Conservation (phyloP, 2,888 invertebrate species). For the Agonopterix heracliana region DNA sequence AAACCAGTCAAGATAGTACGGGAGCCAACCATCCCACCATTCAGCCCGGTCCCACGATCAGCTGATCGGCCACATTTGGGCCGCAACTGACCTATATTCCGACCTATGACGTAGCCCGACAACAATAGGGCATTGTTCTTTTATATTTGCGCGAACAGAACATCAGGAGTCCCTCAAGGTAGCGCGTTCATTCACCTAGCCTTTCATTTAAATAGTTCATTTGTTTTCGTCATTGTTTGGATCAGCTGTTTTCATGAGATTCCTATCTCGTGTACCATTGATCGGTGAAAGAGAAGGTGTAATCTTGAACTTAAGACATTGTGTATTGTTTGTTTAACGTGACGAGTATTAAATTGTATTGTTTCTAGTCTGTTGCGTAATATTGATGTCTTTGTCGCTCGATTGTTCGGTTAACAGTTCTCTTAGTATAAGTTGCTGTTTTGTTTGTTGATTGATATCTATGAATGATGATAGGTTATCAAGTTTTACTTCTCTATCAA, state of each 20-base stretch:
- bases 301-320: constrained; percentile 54
- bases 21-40: constrained; percentile 19
- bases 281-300: constrained; percentile 57
- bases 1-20: constrained; percentile 21
- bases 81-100: constrained; percentile 69
- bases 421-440: constrained; percentile 9
- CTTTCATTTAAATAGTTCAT: constrained; percentile 61
- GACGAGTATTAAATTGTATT: constrained; percentile 50
- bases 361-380: constrained; percentile 42
- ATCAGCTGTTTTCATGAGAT: constrained; percentile 69
- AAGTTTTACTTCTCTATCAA: too few relatives aligned
- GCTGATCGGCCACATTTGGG: constrained; percentile 70
- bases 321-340: constrained; percentile 38
- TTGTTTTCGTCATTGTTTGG: constrained; percentile 67
- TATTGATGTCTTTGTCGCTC: constrained; percentile 22
- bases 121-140: constrained; percentile 75
- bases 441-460: not conserved
- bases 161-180: constrained; percentile 69
- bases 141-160: constrained; percentile 67
- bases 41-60: constrained; percentile 53
- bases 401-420: constrained; percentile 11
- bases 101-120: constrained; percentile 64
- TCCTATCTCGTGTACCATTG: constrained; percentile 49
- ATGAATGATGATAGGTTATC: too few relatives aligned
- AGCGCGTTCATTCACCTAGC: constrained; percentile 66